Evolutionary conservation across 2,888 invertebrate genomes (phyloP).

Genomic region (Plagiodera versicolora): DNA sequence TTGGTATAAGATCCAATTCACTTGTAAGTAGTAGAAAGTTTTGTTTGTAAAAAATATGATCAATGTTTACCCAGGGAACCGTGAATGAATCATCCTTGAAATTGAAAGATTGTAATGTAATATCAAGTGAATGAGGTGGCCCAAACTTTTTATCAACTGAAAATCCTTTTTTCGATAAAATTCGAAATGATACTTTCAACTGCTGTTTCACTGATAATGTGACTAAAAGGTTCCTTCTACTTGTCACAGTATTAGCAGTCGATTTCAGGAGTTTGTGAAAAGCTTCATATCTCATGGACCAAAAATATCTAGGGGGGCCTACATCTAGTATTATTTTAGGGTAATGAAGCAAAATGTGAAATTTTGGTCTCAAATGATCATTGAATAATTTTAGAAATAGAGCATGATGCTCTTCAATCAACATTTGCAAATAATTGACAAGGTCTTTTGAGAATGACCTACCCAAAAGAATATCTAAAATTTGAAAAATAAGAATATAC

Average conservation of each 20-base stretch:
- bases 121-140: background rate
- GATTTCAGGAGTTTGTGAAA: conserved; percentile 17
- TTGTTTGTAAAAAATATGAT: background rate
- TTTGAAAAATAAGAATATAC: conserved; percentile 15
- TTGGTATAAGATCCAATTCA: background rate
- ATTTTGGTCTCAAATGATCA: conserved; percentile 19
- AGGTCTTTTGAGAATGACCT: background rate
- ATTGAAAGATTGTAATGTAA: background rate
- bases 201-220: conserved; percentile 17
- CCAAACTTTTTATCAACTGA: conserved; percentile 2
- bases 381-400: conserved; percentile 15
- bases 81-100: background rate
- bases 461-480: conserved; percentile 13
- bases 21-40: conserved; percentile 1
- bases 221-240: conserved; percentile 7
- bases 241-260: conserved; percentile 6
- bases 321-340: conserved; percentile 11
- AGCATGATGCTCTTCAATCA: conserved; percentile 18
- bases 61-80: conserved; percentile 1
- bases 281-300: conserved; percentile 23
- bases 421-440: background rate
- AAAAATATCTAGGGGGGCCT: conserved; percentile 21
- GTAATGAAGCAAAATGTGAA: conserved; percentile 20
- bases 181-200: conserved; percentile 12
- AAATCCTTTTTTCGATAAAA: conserved; percentile 10